Evolutionary conservation across 2,888 invertebrate genomes (phyloP), one percentile per base, ranked within the genome.

Genomic region (Catocala sponsa): DNA sequence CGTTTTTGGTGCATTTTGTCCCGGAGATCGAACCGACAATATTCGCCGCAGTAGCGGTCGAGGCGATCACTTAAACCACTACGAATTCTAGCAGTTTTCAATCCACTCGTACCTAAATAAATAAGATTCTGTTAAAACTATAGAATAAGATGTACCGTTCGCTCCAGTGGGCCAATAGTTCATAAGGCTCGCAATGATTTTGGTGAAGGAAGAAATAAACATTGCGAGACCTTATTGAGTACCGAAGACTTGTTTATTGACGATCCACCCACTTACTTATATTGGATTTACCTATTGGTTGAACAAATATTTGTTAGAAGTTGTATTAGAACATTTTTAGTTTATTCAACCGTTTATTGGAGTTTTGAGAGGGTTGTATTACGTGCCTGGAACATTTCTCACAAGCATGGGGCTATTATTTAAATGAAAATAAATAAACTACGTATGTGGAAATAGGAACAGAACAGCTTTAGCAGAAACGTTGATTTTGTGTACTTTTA

Each of bases 271-370:
- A 54, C 67, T 70, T 69, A 62, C 69, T 81, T 81, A 81, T 82
- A 82, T 83, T 81, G 76, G 78, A 81, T 83, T 80, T 78, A 76
- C 78, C 70, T 80, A 78, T 79, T 73, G 75, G 56, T 60, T 64
- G 70, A 70, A 70, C 65, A 80, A 81, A 81, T 76, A 78, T 83
- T 81, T 70, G 66, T 72, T 57, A 50, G 55, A 59, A 65, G 42
- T 63, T 68, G 63, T 76, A 74, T 68, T 71, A 72, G 43, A 60
- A 55, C 46, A 61, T 68, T 78, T 70, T 65, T 58, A 63, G 72
- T 67, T 72, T 63, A 59, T 65, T 63, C 63, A 54, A 32, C 54
- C 49, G 47, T 48, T 46, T 59, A 67, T 69, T 66, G 52, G 32
- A 51, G 66, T 60, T 57, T 58, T 65, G 59, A 55, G 43, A 55